A percentile compares a stretch with the other conserved stretches of the same genome.
phyloP scores from a whole-genome alignment of 2,113 vertebrate genomes.

The Pterophyllum scalare region DNA sequence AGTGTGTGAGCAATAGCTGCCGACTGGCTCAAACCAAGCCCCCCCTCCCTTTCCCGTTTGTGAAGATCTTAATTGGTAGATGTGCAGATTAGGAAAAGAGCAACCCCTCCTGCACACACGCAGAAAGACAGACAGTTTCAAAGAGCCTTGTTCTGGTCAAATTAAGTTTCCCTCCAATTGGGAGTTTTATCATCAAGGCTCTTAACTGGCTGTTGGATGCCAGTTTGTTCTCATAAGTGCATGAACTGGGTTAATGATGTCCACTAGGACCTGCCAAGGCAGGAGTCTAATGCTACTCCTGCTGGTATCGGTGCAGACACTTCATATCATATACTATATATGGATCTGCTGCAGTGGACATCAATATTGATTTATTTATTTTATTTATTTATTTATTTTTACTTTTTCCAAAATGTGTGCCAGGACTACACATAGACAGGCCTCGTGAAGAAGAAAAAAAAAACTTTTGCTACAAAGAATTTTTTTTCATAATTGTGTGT shows the following conservation, averaged over 20 bases:
- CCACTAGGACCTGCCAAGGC: constrained; percentile 26
- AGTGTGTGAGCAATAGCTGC: constrained; percentile 13
- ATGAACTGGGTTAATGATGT: constrained; percentile 47
- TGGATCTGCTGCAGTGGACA: not conserved
- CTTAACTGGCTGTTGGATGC: not conserved
- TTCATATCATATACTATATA: not conserved
- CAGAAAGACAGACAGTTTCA: constrained; percentile 9
- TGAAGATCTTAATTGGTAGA: constrained; percentile 61
- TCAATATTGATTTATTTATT: not conserved
- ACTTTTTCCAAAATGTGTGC: too few relatives aligned
- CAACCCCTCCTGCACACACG: not conserved
- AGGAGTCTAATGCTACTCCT: constrained; percentile 37
- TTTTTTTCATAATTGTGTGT: too few relatives aligned
- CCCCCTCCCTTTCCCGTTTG: not conserved
- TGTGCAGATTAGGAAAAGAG: constrained; percentile 27
- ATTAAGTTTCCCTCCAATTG: constrained; percentile 44
- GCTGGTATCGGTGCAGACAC: not conserved
- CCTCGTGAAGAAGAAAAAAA: not conserved
- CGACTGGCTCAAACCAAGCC: not conserved
- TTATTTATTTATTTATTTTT: not conserved
- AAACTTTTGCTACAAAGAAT: not conserved
- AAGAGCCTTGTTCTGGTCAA: constrained; percentile 33
- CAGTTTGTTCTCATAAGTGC: not conserved
- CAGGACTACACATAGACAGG: not conserved
- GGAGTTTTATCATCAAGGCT: constrained; percentile 39